A percentile compares a stretch with the other conserved stretches of the same genome.
These are phyloP conservation scores for Octodon degus DNA, from an alignment of 2,113 vertebrate genomes.

Conservation along the genomic window DNA sequence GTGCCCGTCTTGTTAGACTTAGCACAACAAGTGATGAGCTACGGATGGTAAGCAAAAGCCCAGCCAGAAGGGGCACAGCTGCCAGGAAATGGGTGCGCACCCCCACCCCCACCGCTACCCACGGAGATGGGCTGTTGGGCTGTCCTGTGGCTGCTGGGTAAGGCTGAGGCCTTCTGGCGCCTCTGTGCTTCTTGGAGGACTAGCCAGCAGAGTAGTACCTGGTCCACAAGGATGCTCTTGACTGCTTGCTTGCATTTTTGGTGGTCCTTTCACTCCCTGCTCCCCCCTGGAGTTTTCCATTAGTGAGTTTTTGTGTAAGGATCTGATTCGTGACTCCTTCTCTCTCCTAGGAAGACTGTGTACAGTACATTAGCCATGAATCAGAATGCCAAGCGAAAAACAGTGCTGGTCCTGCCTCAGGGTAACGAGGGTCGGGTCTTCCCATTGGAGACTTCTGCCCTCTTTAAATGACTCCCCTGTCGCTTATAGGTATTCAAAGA, in stretches of 20 bases:
- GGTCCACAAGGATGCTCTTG: neutral
- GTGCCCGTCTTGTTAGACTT: conserved; percentile 74
- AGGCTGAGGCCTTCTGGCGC: conserved; percentile 32
- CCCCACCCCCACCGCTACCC: neutral
- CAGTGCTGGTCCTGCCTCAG: conserved; percentile 68
- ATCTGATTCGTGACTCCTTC: conserved; percentile 28
- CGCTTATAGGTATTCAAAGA: neutral
- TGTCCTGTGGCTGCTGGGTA: conserved; percentile 59
- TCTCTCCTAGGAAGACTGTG: conserved; percentile 59
- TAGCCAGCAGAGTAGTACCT: conserved; percentile 76
- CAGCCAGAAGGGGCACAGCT: conserved; percentile 45
- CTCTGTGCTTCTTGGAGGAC: conserved; percentile 55
- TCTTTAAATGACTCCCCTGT: neutral
- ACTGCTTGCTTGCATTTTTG: neutral
- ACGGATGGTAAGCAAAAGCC: conserved; percentile 22
- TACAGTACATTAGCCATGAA: conserved; percentile 67
- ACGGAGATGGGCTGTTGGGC: conserved; percentile 53
- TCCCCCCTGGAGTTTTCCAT: conserved; percentile 47
- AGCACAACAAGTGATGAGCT: conserved; percentile 57
- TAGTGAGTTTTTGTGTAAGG: conserved; percentile 71
- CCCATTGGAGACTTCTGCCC: neutral
- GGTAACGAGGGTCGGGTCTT: neutral
- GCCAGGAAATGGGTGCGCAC: conserved; percentile 11
- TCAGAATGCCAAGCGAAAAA: conserved; percentile 70
- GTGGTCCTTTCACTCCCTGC: neutral